Evolutionary conservation across 2,888 invertebrate species (phyloP).

Genomic region (Hydraecia micacea): DNA sequence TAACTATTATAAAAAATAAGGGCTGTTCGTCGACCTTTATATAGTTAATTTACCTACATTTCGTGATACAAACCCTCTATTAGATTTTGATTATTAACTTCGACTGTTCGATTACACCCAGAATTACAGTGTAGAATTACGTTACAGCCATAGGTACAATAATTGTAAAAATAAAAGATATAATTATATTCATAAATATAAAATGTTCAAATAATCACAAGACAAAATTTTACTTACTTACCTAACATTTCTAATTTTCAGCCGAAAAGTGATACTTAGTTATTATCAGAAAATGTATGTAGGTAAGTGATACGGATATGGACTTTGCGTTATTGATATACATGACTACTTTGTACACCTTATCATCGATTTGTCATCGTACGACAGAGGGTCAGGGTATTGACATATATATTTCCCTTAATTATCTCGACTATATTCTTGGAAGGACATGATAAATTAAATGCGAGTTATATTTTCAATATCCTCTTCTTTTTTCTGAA

Average conservation of each 20-base stretch:
- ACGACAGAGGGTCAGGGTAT: conserved; percentile 29
- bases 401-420: conserved; percentile 44
- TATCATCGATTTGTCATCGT: conserved; percentile 34
- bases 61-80: neutral
- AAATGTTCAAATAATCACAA: neutral
- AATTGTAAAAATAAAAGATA: neutral
- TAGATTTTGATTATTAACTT: neutral
- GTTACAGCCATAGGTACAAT: neutral
- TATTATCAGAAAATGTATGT: neutral
- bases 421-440: conserved; percentile 47
- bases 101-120: neutral
- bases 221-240: neutral
- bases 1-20: conserved; percentile 32
- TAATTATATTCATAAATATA: neutral
- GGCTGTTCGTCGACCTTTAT: neutral
- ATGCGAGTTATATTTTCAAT: conserved; percentile 46
- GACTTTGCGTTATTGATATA: neutral
- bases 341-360: neutral
- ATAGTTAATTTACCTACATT: neutral
- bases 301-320: neutral
- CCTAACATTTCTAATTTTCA: neutral
- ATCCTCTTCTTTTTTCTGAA: conserved; percentile 5
- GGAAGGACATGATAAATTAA: conserved; percentile 49
- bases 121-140: neutral
- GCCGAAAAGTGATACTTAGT: neutral